These are phyloP conservation scores for Menidia beryllina DNA, from an alignment of 2,113 vertebrate species.

Conservation along the genomic window DNA sequence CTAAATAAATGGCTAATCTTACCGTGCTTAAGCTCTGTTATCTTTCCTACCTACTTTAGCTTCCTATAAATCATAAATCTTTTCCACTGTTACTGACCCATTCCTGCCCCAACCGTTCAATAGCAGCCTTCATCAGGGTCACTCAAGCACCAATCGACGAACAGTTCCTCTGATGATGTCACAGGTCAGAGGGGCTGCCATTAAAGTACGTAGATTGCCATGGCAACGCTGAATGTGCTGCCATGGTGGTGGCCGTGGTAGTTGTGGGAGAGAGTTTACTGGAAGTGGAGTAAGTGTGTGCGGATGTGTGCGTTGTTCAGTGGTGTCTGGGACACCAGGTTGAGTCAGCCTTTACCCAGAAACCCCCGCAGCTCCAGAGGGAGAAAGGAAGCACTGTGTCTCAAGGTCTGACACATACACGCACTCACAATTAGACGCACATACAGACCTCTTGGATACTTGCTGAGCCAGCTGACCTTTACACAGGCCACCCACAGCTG, in stretches of 20 bases:
- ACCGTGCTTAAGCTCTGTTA: too few relatives aligned
- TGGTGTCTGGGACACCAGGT: slow-evolving; percentile 56
- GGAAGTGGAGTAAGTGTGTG: slow-evolving; percentile 64
- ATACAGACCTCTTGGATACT: slow-evolving; percentile 55
- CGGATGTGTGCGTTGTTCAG: slow-evolving; percentile 36
- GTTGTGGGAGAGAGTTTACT: slow-evolving; percentile 67
- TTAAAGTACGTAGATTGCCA: slow-evolving; percentile 55
- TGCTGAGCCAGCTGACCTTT: slow-evolving; percentile 77
- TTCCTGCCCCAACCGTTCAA: slow-evolving; percentile 19
- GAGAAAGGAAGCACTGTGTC: slow-evolving; percentile 73
- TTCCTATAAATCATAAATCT: slow-evolving; percentile 19
- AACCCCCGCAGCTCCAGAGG: slow-evolving; percentile 57
- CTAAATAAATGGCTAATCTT: too few relatives aligned
- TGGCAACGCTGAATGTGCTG: slow-evolving; percentile 60
- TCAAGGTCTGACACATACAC: slow-evolving; percentile 69
- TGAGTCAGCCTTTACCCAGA: slow-evolving; percentile 79
- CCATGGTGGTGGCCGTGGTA: slow-evolving; percentile 55
- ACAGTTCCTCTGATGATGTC: slow-evolving; percentile 54
- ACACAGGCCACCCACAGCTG: slow-evolving; percentile 70
- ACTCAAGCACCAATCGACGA: slow-evolving; percentile 50
- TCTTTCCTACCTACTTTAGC: slow-evolving; percentile 1
- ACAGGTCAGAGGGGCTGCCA: slow-evolving; percentile 65
- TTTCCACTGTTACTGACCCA: slow-evolving; percentile 44
- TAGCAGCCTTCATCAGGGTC: slow-evolving; percentile 46
- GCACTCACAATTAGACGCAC: slow-evolving; percentile 20